A percentile compares a stretch with the other conserved stretches of the same genome.
Evolutionary conservation across 1,140 invertebrate species (phyloP).

Genomic region (Oedothorax gibbosus): DNA sequence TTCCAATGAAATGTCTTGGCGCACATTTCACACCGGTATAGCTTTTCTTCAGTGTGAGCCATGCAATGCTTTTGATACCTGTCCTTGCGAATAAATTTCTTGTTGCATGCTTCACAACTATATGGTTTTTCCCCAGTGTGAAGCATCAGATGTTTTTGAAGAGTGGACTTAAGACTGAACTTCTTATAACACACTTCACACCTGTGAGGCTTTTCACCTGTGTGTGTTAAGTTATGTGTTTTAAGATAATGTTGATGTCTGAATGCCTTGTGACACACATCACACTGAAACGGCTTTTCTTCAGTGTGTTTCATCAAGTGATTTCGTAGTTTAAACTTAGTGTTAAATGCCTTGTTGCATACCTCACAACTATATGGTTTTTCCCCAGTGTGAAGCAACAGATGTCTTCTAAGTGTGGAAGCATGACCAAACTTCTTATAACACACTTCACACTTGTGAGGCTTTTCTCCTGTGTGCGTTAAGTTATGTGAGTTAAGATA

Average conservation of each 20-base stretch:
- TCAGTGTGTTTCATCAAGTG: constrained; percentile 93
- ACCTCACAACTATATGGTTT: constrained; percentile 82
- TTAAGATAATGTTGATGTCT: background rate
- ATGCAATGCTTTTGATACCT: too few relatives aligned
- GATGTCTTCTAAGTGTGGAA: constrained; percentile 74
- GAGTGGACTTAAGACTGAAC: background rate
- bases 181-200: background rate
- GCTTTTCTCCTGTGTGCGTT: background rate
- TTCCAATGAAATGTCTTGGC: too few relatives aligned
- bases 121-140: background rate
- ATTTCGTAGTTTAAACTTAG: constrained; percentile 77
- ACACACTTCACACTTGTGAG: background rate
- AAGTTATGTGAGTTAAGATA: background rate
- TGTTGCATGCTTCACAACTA: background rate
- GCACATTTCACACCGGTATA: too few relatives aligned
- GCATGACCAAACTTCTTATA: background rate
- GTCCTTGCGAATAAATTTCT: too few relatives aligned
- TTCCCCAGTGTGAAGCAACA: constrained; percentile 95
- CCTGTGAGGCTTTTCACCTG: background rate
- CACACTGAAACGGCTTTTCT: constrained; percentile 90
- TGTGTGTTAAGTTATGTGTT: background rate
- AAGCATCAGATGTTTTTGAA: background rate
- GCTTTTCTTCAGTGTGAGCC: too few relatives aligned
- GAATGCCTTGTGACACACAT: constrained; percentile 75
- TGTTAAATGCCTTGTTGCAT: constrained; percentile 76